phyloP scores from a whole-genome alignment of 2,113 vertebrate species.

The Zosterops borbonicus region DNA sequence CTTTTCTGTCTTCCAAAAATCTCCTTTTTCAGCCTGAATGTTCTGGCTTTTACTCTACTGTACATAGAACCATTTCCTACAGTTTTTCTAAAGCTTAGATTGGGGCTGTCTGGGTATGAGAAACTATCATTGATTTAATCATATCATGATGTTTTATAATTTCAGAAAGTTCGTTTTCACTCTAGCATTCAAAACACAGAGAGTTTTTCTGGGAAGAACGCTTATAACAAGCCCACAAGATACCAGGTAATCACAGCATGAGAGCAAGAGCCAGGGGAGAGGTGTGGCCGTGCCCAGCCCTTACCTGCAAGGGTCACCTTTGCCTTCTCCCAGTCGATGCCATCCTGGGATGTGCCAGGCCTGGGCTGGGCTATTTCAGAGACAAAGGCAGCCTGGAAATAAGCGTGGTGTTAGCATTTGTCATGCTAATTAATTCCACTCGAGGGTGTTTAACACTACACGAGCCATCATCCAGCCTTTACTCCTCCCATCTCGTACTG shows the following conservation, averaged over 20 bases:
- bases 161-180: conserved; percentile 86
- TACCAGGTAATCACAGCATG: conserved; percentile 83
- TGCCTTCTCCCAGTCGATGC: background rate
- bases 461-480: background rate
- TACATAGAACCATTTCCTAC: background rate
- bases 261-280: background rate
- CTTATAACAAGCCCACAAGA: conserved; percentile 89
- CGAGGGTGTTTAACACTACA: background rate
- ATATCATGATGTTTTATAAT: conserved; percentile 8
- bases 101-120: background rate
- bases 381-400: background rate
- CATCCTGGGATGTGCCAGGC: background rate
- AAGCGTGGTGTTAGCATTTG: background rate
- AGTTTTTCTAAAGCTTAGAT: background rate
- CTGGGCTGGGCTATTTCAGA: background rate
- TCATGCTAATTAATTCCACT: background rate
- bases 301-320: background rate
- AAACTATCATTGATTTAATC: background rate
- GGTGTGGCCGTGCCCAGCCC: background rate
- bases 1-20: background rate
- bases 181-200: conserved; percentile 80
- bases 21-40: background rate
- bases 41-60: background rate
- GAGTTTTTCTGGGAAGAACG: conserved; percentile 81
- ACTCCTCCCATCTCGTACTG: background rate